Conservation (phyloP, 2,113 vertebrate genomes). For the human (Homo sapiens) region GRCh38 chr5:19034001-19034500, state of each 20-base stretch:
- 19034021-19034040: neutral
- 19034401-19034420: neutral
- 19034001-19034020: accelerated
- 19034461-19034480: neutral
- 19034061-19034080: neutral
- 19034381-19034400: neutral
- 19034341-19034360: neutral
- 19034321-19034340: neutral
- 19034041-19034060: neutral
- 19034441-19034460: neutral
- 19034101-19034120: neutral
- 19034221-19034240: neutral
- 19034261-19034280: neutral
- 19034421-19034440: neutral
- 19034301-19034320: neutral
- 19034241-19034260: neutral
- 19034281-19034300: neutral
- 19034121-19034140: neutral
- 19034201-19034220: neutral
- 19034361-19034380: neutral
- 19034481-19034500: neutral
- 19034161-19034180: neutral
- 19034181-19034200: neutral
- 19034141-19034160: neutral
- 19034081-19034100: neutral